Percentiles rank a stretch among this genome's conserved stretches.
Conservation (phyloP, 1,140 invertebrate genomes). For the Drosophila azteca region DNA sequence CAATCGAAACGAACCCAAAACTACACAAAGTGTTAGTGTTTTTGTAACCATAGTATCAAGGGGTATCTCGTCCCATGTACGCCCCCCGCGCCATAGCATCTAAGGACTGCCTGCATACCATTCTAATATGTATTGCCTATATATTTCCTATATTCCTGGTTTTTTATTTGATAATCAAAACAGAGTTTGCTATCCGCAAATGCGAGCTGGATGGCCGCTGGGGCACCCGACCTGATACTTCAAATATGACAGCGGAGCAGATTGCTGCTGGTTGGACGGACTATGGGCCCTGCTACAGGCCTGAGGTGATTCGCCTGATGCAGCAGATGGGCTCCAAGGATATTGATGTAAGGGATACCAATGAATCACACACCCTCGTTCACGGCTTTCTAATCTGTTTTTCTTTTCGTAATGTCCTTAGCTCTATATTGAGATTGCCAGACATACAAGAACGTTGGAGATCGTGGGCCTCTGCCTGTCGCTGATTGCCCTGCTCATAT, state of each 20-base stretch:
- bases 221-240: slow-evolving; percentile 85
- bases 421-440: slow-evolving; percentile 87
- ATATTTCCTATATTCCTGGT: no score
- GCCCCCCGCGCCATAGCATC: no score
- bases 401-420: slow-evolving; percentile 1
- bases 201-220: slow-evolving; percentile 90
- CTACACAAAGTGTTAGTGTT: no score
- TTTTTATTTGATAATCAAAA: not conserved
- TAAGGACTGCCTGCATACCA: no score
- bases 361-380: not conserved
- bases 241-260: slow-evolving; percentile 19
- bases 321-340: slow-evolving; percentile 85
- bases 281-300: slow-evolving; percentile 92
- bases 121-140: no score
- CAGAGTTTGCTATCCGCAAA: slow-evolving; percentile 90
- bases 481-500: slow-evolving; percentile 89
- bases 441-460: slow-evolving; percentile 90
- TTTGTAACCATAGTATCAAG: no score
- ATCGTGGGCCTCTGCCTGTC: slow-evolving; percentile 92
- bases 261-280: slow-evolving; percentile 91
- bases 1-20: no score
- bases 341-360: slow-evolving; percentile 69
- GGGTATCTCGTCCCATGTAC: no score
- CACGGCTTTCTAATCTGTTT: not conserved
- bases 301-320: slow-evolving; percentile 88